Evolutionary conservation across 2,888 invertebrate species (phyloP), one percentile per base, ranked within the genome.

Genomic region (Rhamphomyia laevipes): DNA sequence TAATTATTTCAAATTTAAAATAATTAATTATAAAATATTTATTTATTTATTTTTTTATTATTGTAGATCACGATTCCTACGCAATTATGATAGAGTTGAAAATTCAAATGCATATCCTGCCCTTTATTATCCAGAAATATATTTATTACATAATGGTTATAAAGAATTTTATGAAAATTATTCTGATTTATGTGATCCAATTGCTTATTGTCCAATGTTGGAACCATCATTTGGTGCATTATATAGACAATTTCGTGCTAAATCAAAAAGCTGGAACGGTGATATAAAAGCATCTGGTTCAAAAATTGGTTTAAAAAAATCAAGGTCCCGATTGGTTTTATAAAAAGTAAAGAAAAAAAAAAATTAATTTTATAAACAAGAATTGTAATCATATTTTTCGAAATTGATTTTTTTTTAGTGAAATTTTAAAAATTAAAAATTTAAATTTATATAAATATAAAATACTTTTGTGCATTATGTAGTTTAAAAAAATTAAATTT

Each of bases 101-200:
- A 91, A 96, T 71, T 80, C 78, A 52, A 82, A 84, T 47, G 75
- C 77, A 53, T 96, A 95, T 70, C 97, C 97, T 0, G 73, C 78
- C 0, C 74, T 97, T 0, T 75, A 86, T 63, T 93, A 88, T 73
- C 96, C 96, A 0, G 97, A 97, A 69, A 74, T 94, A 3, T 99
- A 99, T 70, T 74, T 99, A 2, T 75, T 99, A 21, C 86, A 92
- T 62, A 91, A 91, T 2, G 93, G 92, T 38, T 93, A 93, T 72
- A 84, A 88, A 62, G 77, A 77, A 30, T 95, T 97, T 73, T 92
- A 77, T 67, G 76, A 80, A 57, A 70, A 74, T 1, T 79, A 81
- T 62, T 72, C 81, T 21, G 73, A 76, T 0, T 72, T 87, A 44
- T 86, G 90, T 62, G 80, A 77, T 31, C 90, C 90, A 0, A 72